These are phyloP conservation scores for Andrena marginata DNA, from an alignment of 2,888 invertebrate species.

Conservation along the genomic window DNA sequence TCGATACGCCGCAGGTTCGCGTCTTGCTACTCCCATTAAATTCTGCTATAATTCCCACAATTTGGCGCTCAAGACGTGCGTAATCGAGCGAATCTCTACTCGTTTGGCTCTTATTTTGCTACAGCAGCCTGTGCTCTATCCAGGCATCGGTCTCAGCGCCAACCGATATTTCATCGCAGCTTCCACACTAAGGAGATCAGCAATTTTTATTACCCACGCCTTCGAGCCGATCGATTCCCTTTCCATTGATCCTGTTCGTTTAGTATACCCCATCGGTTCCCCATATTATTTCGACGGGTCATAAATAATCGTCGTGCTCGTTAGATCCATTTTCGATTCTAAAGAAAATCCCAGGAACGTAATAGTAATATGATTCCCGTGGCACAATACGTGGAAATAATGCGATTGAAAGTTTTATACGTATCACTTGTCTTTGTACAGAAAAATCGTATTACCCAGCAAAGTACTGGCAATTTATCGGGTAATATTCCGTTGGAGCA, in stretches of 20 bases:
- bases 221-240: constrained; percentile 12
- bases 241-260: background rate
- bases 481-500: constrained; percentile 30
- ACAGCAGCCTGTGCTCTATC: background rate
- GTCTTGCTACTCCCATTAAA: constrained; percentile 45
- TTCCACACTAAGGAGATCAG: background rate
- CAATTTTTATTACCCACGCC: constrained; percentile 41
- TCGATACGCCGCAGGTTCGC: constrained; percentile 30
- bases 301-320: background rate
- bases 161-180: background rate
- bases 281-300: background rate
- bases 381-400: background rate
- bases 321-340: background rate
- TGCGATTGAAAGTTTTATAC: constrained; percentile 12
- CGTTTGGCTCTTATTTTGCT: constrained; percentile 37
- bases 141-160: background rate
- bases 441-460: constrained; percentile 22
- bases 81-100: constrained; percentile 44
- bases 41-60: constrained; percentile 43
- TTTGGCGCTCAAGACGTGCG: constrained; percentile 22
- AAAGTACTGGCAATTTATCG: constrained; percentile 46
- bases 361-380: background rate
- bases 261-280: constrained; percentile 9
- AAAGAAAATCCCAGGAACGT: background rate
- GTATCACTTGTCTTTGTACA: background rate